Percentiles rank a stretch among this genome's conserved stretches.
Evolutionary conservation across 1,140 invertebrate genomes (phyloP).

Genomic region (Zaprionus gabonicus): DNA sequence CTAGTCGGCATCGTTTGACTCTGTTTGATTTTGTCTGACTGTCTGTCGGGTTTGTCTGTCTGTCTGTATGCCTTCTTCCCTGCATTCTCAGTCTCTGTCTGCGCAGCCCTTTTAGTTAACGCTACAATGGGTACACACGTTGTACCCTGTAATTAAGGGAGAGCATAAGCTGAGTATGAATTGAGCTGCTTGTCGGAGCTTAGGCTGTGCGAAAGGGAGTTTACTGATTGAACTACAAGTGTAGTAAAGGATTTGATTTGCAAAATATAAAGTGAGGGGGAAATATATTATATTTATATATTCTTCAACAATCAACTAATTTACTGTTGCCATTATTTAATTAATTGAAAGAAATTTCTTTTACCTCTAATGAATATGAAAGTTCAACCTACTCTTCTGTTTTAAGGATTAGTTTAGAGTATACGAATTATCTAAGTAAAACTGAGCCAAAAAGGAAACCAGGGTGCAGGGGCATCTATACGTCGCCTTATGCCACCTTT

Average conservation of each 20-base stretch:
- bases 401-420: too few species aligned
- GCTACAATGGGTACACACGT: slow-evolving; percentile 47
- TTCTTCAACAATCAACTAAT: too few species aligned
- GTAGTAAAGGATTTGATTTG: too few species aligned
- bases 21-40: slow-evolving; percentile 48
- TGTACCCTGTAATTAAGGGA: background rate
- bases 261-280: too few species aligned
- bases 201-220: too few species aligned
- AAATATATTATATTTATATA: too few species aligned
- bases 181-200: too few species aligned
- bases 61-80: background rate
- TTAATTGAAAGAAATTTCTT: too few species aligned
- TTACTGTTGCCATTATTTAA: too few species aligned
- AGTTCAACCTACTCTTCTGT: too few species aligned
- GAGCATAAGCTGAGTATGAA: background rate
- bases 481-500: background rate
- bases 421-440: too few species aligned
- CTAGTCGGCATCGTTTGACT: slow-evolving; percentile 19
- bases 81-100: slow-evolving; percentile 21
- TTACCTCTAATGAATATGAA: background rate
- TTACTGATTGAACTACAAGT: background rate
- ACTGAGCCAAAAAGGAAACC: too few species aligned
- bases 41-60: slow-evolving; percentile 9
- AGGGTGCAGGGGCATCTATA: background rate
- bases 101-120: slow-evolving; percentile 59